Base-by-base conservation (phyloP, 2,888 invertebrate genomes). In the Eumacrocentrus americanus region DNA sequence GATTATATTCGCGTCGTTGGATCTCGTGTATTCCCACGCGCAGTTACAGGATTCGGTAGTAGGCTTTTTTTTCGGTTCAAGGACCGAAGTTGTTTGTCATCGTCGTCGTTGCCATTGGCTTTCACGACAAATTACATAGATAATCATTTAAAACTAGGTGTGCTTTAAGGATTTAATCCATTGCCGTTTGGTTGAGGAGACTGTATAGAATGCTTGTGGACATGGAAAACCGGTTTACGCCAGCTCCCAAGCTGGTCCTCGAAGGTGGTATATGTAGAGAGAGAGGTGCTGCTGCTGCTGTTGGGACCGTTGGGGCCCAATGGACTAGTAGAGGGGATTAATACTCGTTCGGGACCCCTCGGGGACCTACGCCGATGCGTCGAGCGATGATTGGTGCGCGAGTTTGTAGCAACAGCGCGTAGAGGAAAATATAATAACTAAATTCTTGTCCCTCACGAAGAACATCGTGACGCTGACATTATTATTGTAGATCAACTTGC, bases 181-280 rank as follows among this genome's bases (percentile, higher is more conserved):
- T 50, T 47, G 61, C 40, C 58, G 62, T 67, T 58, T 64, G 62
- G 67, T 54, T 58, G 65, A 67, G 65, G 56, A 29, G 52, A 67
- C 67, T 62, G 61, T 65, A 65, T 2, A 23, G 51, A 12, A 38
- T 38, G 58, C 20, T 51, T 34, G 50, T 42, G 37, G 38, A 61
- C 59, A 61, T 61, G 51, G 55, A 58, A 60, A 65, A 67, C 67
- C 67, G 67, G 67, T 67, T 67, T 61, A 34, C 25, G 62, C 29
- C 61, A 63, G 61, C 65, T 64, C 61, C 62, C 62, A 67, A 62
- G 56, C 60, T 55, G 64, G 60, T 64, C 65, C 61, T 60, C 61
- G 51, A 58, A 35, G 53, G 48, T 58, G 58, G 50, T 56, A 25
- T 46, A 47, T 51, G 55, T 29, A 9, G 5, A 6, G 29, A 55